Conservation (phyloP, 2,888 invertebrate species). For the Beris morrisii region DNA sequence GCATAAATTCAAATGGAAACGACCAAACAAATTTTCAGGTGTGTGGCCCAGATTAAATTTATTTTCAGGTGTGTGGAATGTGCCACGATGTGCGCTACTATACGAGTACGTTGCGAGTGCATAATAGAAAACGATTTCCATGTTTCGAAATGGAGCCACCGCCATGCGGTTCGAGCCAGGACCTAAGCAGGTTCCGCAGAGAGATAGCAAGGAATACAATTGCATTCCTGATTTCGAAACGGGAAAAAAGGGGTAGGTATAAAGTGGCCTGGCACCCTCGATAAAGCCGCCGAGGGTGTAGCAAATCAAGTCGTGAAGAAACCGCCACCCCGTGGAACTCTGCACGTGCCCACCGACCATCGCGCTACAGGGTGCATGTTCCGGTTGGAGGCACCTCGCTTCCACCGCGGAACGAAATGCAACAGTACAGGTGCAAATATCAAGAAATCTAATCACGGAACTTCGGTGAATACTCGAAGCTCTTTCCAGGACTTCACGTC, state of each 20-base stretch:
- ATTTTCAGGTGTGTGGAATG: slow-evolving; percentile 43
- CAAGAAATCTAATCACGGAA: slow-evolving; percentile 32
- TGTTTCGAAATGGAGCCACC: too few species aligned
- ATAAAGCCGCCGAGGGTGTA: background rate
- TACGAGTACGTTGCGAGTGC: background rate
- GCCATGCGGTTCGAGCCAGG: too few species aligned
- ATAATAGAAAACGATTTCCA: too few species aligned
- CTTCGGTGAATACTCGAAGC: slow-evolving; percentile 26
- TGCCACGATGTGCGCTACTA: slow-evolving; percentile 37
- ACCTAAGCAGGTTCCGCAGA: too few species aligned
- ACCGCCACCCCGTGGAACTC: slow-evolving; percentile 4
- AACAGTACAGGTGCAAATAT: slow-evolving; percentile 27
- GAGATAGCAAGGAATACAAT: too few species aligned
- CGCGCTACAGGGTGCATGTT: slow-evolving; percentile 4
- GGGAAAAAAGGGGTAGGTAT: too few species aligned
- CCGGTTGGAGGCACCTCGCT: slow-evolving; percentile 8
- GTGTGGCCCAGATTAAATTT: slow-evolving; percentile 44
- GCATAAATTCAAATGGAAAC: slow-evolving; percentile 40
- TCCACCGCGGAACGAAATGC: slow-evolving; percentile 16
- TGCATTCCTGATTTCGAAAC: too few species aligned
- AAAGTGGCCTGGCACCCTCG: too few species aligned
- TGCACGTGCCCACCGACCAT: slow-evolving; percentile 21
- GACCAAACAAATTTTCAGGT: slow-evolving; percentile 41
- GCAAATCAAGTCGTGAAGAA: slow-evolving; percentile 13
- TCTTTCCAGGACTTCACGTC: slow-evolving; percentile 13